Percentiles rank a stretch among this genome's conserved stretches.
Evolutionary conservation across 1,140 invertebrate species (phyloP).

Genomic region (Cardiocondyla obscurior): DNA sequence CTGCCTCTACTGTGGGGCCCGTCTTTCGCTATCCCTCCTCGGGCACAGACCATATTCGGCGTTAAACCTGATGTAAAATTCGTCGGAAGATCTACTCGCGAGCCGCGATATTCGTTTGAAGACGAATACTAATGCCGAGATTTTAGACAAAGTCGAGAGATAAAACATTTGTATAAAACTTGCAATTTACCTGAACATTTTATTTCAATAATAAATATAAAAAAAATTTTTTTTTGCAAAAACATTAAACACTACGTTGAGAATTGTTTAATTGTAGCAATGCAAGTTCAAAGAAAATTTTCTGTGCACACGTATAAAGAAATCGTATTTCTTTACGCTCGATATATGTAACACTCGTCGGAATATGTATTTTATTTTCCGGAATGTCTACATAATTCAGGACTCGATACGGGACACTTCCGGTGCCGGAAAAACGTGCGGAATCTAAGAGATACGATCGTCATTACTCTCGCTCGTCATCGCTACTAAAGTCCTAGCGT

Average conservation of each 20-base stretch:
- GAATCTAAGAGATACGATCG: conserved; percentile 13
- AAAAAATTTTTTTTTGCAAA: not conserved
- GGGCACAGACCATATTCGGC: conserved; percentile 66
- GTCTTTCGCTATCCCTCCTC: not conserved
- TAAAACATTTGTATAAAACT: not conserved
- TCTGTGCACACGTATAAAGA: not conserved
- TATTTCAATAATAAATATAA: not conserved
- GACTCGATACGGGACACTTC: not conserved
- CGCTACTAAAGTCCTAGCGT: conserved; percentile 38
- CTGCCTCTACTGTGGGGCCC: conserved; percentile 61
- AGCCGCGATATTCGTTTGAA: conserved; percentile 17
- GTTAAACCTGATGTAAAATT: conserved; percentile 63
- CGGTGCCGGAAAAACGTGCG: not conserved
- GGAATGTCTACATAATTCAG: conserved; percentile 1
- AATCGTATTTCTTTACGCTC: not conserved
- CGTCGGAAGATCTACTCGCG: conserved; percentile 61
- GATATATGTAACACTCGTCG: not conserved
- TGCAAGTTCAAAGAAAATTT: not conserved
- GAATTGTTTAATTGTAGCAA: not conserved
- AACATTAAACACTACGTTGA: not conserved
- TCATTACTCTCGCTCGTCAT: conserved; percentile 34
- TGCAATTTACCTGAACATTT: not conserved
- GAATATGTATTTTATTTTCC: not conserved
- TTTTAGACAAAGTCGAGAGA: not conserved
- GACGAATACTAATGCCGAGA: not conserved